Base-by-base conservation (phyloP, 2,888 invertebrate species). In the Vanessa cardui region DNA sequence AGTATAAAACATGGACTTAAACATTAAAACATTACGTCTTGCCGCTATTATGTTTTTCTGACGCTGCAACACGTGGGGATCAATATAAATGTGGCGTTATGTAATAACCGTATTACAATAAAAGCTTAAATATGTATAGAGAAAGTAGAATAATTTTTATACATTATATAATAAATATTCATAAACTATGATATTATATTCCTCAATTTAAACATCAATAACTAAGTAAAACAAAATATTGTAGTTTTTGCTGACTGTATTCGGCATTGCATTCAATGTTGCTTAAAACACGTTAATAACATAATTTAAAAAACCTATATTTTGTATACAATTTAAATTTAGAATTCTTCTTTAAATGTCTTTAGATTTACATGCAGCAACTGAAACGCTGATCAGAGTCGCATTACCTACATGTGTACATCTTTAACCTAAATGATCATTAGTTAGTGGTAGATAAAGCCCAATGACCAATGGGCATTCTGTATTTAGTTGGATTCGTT, bases 61-160 rank as follows among this genome's bases (percentile, higher is more conserved):
- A 15, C 31, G 52, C 52, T 54, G n/a, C 26, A 15, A 54, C 52
- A 54, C 52, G 26, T 31, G 52, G 52, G 52, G 52, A 54, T 54
- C 52, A 54, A 54, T 31, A 21, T 39, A 50, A 50, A 21, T 50
- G 50, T 50, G 21, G 50, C 50, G 21, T 50, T 50, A 50, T 26
- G 21, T 50, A 50, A 50, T 20, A 20, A 2, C 5, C 9, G 12
- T 50, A 54, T 21, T 15, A 6, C 3, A 26, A 26, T 3, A 26
- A 26, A n/a, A 54, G 31, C 26, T 54, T 54, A 31, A 54, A 49
- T 49, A 49, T 49, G 20, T 49, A 49, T 31, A 54, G 16, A n/a
- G 52, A 54, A 54, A 54, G 31, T 54, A 16, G 52, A 54, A 21
- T 52, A 52, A 31, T 54, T 31, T 26, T 54, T n/a, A 16, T 54